Percentiles rank a stretch among this genome's conserved stretches.
Evolutionary conservation across 2,888 invertebrate species (phyloP).

Genomic region (Megastigmus dorsalis): DNA sequence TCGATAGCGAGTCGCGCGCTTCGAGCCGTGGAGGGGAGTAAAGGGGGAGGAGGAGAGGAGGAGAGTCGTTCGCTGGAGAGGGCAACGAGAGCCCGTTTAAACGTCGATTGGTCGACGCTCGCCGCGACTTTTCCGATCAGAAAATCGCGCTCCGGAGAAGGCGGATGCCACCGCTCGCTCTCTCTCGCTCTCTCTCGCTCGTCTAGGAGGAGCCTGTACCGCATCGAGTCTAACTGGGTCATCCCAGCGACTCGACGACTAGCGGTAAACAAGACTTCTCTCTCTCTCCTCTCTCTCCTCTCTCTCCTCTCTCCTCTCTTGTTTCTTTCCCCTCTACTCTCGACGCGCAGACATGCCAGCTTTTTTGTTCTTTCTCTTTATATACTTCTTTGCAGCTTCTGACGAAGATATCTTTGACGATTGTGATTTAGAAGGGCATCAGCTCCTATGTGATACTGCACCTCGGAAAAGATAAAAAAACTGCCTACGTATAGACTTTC

Average conservation of each 20-base stretch:
- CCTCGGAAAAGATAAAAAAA: too few species aligned
- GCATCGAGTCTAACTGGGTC: slow-evolving; percentile 70
- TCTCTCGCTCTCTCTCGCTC: not conserved
- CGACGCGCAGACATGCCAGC: not conserved
- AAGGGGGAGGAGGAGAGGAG: not conserved
- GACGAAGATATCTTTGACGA: too few species aligned
- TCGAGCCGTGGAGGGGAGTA: not conserved
- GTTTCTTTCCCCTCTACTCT: not conserved
- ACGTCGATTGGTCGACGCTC: too few species aligned
- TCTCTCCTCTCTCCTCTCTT: not conserved
- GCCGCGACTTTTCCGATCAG: slow-evolving; percentile 70
- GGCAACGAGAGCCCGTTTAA: slow-evolving; percentile 38
- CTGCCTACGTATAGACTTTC: too few species aligned
- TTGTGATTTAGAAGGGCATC: too few species aligned
- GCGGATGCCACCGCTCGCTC: slow-evolving; percentile 56
- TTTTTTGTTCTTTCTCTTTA: not conserved
- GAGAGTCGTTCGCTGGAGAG: slow-evolving; percentile 9
- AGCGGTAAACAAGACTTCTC: slow-evolving; percentile 63
- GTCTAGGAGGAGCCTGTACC: slow-evolving; percentile 72
- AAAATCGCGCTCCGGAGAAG: slow-evolving; percentile 60
- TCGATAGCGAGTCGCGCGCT: too few species aligned
- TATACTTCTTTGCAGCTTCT: too few species aligned
- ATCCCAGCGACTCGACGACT: slow-evolving; percentile 70
- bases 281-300: slow-evolving; percentile 37
- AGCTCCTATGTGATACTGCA: too few species aligned